phyloP scores from a whole-genome alignment of 2,113 vertebrate genomes.

The Todiramphus saurophagus region DNA sequence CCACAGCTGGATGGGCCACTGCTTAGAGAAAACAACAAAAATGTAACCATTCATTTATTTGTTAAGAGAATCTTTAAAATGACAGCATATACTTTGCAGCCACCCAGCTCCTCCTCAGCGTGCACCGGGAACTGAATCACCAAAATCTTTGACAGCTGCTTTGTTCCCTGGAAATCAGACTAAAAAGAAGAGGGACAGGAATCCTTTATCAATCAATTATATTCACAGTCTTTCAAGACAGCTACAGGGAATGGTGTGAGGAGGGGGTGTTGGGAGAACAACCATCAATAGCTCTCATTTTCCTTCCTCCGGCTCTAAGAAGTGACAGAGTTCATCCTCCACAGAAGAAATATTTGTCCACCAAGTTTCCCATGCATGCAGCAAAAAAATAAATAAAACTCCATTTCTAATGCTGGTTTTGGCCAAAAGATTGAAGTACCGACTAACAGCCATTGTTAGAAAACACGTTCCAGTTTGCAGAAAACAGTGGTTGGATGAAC shows the following conservation, averaged over 20 bases:
- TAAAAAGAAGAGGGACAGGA: slow-evolving; percentile 58
- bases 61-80: slow-evolving; percentile 12
- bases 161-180: slow-evolving; percentile 61
- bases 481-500: slow-evolving; percentile 7
- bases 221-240: slow-evolving; percentile 37
- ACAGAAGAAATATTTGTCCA: slow-evolving; percentile 26
- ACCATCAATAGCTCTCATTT: slow-evolving; percentile 3
- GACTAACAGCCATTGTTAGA: not conserved
- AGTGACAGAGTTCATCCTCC: slow-evolving; percentile 3
- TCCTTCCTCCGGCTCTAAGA: not conserved
- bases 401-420: not conserved
- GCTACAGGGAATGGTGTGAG: not conserved
- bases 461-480: slow-evolving; percentile 11
- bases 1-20: not conserved
- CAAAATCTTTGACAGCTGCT: slow-evolving; percentile 70
- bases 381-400: not conserved
- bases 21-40: slow-evolving; percentile 8
- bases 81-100: slow-evolving; percentile 53
- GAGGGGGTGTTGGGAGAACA: not conserved
- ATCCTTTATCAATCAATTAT: slow-evolving; percentile 69
- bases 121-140: slow-evolving; percentile 42
- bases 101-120: not conserved
- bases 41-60: slow-evolving; percentile 40
- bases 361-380: not conserved
- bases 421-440: not conserved